Conservation (phyloP, 2,888 invertebrate genomes). For the Plusia festucae region DNA sequence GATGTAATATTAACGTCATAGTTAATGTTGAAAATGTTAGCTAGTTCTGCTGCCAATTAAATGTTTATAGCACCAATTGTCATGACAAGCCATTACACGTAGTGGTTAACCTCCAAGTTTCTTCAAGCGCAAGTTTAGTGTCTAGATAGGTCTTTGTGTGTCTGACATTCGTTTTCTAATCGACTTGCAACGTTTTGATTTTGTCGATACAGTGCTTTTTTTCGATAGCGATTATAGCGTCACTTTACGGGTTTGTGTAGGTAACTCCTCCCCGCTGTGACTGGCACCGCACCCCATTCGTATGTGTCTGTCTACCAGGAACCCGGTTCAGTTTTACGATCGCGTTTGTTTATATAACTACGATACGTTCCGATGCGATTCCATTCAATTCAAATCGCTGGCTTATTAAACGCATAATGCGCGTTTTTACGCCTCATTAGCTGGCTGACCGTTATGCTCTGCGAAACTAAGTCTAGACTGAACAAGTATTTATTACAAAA, state of each 20-base stretch:
- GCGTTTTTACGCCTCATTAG: constrained; percentile 55
- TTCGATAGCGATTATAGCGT: no score
- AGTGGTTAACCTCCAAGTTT: constrained; percentile 3
- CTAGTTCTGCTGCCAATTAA: constrained; percentile 8
- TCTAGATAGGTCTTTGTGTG: not conserved
- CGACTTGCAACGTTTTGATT: not conserved
- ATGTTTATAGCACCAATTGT: not conserved
- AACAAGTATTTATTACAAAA: constrained; percentile 18
- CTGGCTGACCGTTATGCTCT: constrained; percentile 31
- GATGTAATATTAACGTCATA: constrained; percentile 4
- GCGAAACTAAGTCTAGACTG: constrained; percentile 17
- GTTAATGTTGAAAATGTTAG: constrained; percentile 1
- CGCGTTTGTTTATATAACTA: constrained; percentile 63
- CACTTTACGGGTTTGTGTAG: no score
- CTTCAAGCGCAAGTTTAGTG: not conserved
- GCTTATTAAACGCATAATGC: constrained; percentile 53
- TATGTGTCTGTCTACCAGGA: no score
- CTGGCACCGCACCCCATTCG: constrained; percentile 25
- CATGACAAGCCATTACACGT: not conserved
- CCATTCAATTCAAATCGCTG: constrained; percentile 61
- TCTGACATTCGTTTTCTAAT: not conserved
- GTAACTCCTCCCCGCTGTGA: constrained; percentile 33
- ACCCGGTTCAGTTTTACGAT: constrained; percentile 57
- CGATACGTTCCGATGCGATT: constrained; percentile 56
- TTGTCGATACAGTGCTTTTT: not conserved